A percentile compares a stretch with the other conserved stretches of the same genome.
These are phyloP conservation scores for Hylaeus volcanicus DNA, from an alignment of 1,140 invertebrate genomes.

Conservation along the genomic window DNA sequence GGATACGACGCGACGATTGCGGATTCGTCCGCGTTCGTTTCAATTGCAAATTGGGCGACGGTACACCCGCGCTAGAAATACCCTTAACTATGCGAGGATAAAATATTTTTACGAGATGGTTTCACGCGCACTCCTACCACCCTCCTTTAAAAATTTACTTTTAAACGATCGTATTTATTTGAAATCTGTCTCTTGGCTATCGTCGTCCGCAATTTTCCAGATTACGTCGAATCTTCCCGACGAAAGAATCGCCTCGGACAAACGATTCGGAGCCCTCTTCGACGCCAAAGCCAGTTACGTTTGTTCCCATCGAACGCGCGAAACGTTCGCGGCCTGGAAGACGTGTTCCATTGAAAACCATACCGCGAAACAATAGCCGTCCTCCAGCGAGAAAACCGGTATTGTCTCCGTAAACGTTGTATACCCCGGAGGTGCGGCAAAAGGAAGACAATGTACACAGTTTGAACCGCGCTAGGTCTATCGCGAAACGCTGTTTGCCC, in stretches of 20 bases:
- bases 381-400: constrained; percentile 26
- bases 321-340: constrained; percentile 15
- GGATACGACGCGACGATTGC: constrained; percentile 10
- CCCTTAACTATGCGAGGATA: too few relatives aligned
- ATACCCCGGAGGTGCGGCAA: constrained; percentile 16
- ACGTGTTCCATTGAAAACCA: constrained; percentile 21
- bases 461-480: not conserved
- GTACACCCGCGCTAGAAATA: too few relatives aligned
- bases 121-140: too few relatives aligned
- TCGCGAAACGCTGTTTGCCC: not conserved
- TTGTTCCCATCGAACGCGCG: not conserved
- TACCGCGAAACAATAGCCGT: constrained; percentile 27
- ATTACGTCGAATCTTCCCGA: not conserved
- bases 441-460: constrained; percentile 23
- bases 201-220: too few relatives aligned
- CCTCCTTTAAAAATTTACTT: too few relatives aligned
- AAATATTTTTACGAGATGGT: too few relatives aligned
- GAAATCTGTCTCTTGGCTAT: too few relatives aligned
- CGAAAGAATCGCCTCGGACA: too few relatives aligned
- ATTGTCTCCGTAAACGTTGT: constrained; percentile 45
- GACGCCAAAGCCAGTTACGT: constrained; percentile 16
- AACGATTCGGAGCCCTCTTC: not conserved
- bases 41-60: constrained; percentile 33
- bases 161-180: too few relatives aligned
- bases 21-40: not conserved